phyloP scores from a whole-genome alignment of 1,140 invertebrate genomes.

The Temnothorax longispinosus region DNA sequence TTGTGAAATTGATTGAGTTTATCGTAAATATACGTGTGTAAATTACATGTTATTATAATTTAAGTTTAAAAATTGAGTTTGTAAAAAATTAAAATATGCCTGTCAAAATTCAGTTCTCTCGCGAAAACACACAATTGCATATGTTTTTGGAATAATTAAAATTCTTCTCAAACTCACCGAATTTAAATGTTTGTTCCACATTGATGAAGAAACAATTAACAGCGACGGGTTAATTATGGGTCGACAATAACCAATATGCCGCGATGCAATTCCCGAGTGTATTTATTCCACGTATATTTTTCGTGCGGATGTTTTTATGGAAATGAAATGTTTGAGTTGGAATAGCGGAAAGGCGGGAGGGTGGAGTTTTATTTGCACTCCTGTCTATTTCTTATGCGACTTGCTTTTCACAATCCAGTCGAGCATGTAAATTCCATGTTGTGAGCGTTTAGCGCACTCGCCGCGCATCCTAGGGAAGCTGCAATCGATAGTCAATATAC shows the following conservation, averaged over 20 bases:
- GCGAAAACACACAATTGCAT: not conserved
- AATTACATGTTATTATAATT: not conserved
- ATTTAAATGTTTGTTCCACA: not conserved
- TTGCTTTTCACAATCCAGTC: not conserved
- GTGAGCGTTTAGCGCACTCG: not conserved
- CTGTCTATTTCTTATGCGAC: not conserved
- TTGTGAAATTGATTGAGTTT: not conserved
- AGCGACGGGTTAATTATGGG: constrained; percentile 13
- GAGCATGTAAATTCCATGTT: constrained; percentile 8
- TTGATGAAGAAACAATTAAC: constrained; percentile 10
- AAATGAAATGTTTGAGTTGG: not conserved
- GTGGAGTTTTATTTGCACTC: not conserved
- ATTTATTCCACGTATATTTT: not conserved
- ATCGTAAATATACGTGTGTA: not conserved
- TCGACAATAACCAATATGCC: not conserved
- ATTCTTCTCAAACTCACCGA: not conserved
- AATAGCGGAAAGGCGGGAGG: not conserved
- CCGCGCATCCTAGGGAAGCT: not conserved
- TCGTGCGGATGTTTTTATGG: not conserved
- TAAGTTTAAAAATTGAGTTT: not conserved
- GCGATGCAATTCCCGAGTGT: not conserved
- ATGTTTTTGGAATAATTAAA: constrained; percentile 20
- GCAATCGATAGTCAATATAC: constrained; percentile 52
- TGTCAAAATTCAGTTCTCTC: not conserved
- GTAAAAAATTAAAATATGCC: not conserved